Conservation (phyloP, 35 echinoderm and acorn worm species). For the Heliocidaris erythrogramma region DNA sequence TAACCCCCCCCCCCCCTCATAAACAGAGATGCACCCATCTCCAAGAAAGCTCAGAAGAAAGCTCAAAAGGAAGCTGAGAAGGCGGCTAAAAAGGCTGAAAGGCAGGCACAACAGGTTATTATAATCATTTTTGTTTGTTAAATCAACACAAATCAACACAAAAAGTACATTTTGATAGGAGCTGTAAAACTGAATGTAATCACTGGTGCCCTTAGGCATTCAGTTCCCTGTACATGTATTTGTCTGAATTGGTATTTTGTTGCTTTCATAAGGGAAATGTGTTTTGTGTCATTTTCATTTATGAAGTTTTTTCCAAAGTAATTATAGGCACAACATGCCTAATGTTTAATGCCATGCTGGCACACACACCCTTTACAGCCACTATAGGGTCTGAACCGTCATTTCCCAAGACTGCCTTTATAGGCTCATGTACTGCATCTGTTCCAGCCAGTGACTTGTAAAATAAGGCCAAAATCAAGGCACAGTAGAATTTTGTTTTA, state of each 20-base stretch:
- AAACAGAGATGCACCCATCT: slow-evolving; percentile 53
- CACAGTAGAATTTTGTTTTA: too few species aligned
- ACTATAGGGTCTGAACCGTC: too few species aligned
- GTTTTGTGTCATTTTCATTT: background rate
- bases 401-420: too few species aligned
- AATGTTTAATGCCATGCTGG: too few species aligned
- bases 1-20: background rate
- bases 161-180: background rate
- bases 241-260: background rate
- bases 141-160: background rate
- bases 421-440: too few species aligned
- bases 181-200: background rate
- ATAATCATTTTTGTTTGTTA: background rate
- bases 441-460: too few species aligned
- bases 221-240: background rate
- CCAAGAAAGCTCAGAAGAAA: slow-evolving; percentile 95
- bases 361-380: too few species aligned
- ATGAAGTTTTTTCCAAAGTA: background rate
- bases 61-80: slow-evolving; percentile 95
- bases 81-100: slow-evolving; percentile 92
- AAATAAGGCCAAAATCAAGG: too few species aligned
- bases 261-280: background rate
- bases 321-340: too few species aligned
- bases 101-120: slow-evolving; percentile 74
- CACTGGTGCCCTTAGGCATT: background rate